A percentile compares a stretch with the other conserved stretches of the same genome.
Evolutionary conservation across 2,113 vertebrate species (phyloP).

Genomic region (Pteropus alecto): DNA sequence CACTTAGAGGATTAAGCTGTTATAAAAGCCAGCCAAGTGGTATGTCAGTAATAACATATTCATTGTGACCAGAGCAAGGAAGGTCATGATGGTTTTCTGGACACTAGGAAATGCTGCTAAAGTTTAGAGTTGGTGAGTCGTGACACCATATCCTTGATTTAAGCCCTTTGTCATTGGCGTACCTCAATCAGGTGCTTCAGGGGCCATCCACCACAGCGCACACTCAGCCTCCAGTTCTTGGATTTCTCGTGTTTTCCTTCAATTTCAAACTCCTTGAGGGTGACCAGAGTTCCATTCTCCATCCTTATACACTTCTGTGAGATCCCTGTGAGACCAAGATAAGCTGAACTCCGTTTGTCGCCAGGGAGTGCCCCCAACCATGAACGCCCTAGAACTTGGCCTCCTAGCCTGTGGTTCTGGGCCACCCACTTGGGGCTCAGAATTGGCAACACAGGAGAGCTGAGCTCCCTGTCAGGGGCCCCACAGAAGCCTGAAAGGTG

Average conservation of each 20-base stretch:
- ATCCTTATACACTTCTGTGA: background rate
- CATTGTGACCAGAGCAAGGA: background rate
- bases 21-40: background rate
- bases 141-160: background rate
- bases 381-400: background rate
- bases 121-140: background rate
- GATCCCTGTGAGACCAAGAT: conserved; percentile 36
- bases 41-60: background rate
- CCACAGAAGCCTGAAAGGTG: background rate
- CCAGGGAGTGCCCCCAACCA: fast-evolving
- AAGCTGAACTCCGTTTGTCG: background rate
- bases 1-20: background rate
- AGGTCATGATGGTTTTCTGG: background rate
- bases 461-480: background rate
- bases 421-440: background rate
- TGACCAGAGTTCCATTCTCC: background rate
- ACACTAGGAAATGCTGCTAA: background rate
- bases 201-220: background rate
- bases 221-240: conserved; percentile 51
- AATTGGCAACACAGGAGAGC: background rate
- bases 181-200: conserved; percentile 25
- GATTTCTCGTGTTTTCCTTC: background rate
- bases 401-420: fast-evolving
- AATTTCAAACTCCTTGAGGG: conserved; percentile 52
- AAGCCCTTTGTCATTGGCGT: background rate